phyloP scores from a whole-genome alignment of 2,113 vertebrate species.

The Sterrhoptilus dennistouni region DNA sequence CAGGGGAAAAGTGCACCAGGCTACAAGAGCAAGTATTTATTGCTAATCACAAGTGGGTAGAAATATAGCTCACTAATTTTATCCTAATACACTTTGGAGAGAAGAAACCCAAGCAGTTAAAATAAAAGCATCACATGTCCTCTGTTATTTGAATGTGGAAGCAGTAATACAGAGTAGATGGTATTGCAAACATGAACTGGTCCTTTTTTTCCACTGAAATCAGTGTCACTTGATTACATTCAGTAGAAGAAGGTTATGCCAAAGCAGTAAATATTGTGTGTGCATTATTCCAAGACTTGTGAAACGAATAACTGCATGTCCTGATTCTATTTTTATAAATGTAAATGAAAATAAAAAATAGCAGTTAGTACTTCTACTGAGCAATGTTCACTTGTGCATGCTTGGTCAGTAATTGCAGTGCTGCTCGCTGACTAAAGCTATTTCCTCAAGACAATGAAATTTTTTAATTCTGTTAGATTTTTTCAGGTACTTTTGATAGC shows the following conservation, averaged over 20 bases:
- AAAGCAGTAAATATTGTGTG: background rate
- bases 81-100: slow-evolving; percentile 36
- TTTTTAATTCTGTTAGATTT: background rate
- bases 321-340: slow-evolving; percentile 19
- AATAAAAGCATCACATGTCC: slow-evolving; percentile 54
- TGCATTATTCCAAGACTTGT: background rate
- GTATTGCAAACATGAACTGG: background rate
- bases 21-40: background rate
- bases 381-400: background rate
- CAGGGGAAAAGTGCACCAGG: slow-evolving; percentile 14
- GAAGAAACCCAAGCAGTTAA: slow-evolving; percentile 34
- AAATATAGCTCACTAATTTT: slow-evolving; percentile 61
- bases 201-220: slow-evolving; percentile 3
- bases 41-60: slow-evolving; percentile 55
- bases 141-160: slow-evolving; percentile 45
- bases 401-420: background rate
- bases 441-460: background rate
- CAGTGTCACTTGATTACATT: slow-evolving; percentile 1
- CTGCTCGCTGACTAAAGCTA: background rate
- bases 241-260: background rate
- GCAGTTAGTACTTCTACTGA: background rate
- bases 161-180: slow-evolving; percentile 5
- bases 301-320: background rate
- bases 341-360: background rate
- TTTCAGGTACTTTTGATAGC: background rate